Base-by-base conservation (phyloP, 2,113 vertebrate species). In the Plectropomus leopardus region DNA sequence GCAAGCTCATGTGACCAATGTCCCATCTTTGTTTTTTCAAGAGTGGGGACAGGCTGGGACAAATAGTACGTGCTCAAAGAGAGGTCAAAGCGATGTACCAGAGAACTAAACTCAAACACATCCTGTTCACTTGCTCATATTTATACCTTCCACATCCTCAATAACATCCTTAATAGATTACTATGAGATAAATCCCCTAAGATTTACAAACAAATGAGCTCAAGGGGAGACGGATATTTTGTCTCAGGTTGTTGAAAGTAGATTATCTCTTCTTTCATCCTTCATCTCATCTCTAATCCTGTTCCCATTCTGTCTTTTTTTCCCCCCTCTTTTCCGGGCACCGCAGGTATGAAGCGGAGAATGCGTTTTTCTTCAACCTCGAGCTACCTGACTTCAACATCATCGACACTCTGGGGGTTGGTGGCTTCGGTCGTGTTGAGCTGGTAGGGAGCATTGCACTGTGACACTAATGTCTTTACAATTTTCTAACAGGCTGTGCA, bases 391-490 rank as follows among this genome's bases (percentile, higher is more conserved):
- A 96, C 90, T 96, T 96, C 88, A 96, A 95, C 91, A 96, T 96
- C 90, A 95, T 96, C 19, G 95, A 96, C 89, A 99, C 98, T 5
- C 95, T 99, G 24, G 98, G 98, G 78, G 98, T 99, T 1, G 98
- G 98, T 89, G 98, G 98, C 71, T 96, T 96, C 44, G 95, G 95
- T 53, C 94, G 95, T 5, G 95, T 96, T 9, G 95, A 96, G 86
- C 92, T 96, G 94, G 95, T 96, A 93, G 5, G 10, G 28, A 47
- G 17, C 23, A 6, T 23, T 36, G 45, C 47, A 34, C 44, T 47
- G 59, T 21, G 50, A 67, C 61, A 51, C 53, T 7, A 34, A 16
- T 44, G 19, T 23, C 28, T 57, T 54, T 7, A 42, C 11, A 51
- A 4, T 53, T 54, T 1, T 19, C 14, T 13, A 15, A 7, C 44